Percentiles rank a stretch among this genome's conserved stretches.
Conservation (phyloP, 2,888 invertebrate genomes). For the Morpho helenor region DNA sequence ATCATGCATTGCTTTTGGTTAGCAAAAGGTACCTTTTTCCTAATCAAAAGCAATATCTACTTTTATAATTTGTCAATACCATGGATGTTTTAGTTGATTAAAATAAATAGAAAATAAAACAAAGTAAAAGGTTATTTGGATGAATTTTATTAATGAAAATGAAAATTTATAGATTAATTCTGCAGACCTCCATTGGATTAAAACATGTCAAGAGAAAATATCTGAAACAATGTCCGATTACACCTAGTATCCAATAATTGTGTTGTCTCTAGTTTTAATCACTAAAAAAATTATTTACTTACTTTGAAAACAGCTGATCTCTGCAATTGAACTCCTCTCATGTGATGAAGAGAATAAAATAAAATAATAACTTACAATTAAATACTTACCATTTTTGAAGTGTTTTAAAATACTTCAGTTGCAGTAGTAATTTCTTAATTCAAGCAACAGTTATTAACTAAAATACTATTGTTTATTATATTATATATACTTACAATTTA, state of each 20-base stretch:
- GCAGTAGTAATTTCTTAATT: not conserved
- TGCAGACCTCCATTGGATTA: constrained; percentile 11
- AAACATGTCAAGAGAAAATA: constrained; percentile 7
- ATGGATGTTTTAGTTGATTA: too few species aligned
- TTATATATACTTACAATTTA: constrained; percentile 1
- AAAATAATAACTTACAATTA: not conserved
- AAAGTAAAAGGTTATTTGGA: too few species aligned
- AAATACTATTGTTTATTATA: not conserved
- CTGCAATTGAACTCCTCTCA: not conserved
- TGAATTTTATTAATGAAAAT: too few species aligned
- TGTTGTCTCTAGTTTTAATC: not conserved
- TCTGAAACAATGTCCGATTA: constrained; percentile 17
- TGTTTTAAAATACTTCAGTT: not conserved
- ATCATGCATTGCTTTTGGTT: too few species aligned
- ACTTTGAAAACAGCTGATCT: not conserved
- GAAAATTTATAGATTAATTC: not conserved
- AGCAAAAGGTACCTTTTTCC: too few species aligned
- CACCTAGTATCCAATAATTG: constrained; percentile 2
- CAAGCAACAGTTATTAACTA: constrained; percentile 1
- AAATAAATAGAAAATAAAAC: too few species aligned
- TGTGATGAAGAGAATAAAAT: not conserved
- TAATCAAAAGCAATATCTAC: too few species aligned
- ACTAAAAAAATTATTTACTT: not conserved
- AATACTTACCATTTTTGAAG: constrained; percentile 14
- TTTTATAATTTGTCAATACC: too few species aligned